Evolutionary conservation across 2,888 invertebrate genomes (phyloP), one percentile per base, ranked within the genome.

Genomic region (Laspeyria flexula): DNA sequence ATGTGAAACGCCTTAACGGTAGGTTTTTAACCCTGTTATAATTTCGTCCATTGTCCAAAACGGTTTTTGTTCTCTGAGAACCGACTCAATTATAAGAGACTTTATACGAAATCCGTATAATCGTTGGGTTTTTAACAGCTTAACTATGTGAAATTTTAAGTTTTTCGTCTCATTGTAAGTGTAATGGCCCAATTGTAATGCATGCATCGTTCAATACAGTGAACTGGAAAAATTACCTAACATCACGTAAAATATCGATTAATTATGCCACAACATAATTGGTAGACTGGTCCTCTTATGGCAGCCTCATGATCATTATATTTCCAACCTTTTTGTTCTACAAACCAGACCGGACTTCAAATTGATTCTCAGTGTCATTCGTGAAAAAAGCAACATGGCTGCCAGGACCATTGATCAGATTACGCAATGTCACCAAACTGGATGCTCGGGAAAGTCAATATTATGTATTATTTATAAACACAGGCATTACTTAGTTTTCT

Each of bases 1-100:
- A 92, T 90, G 92, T 90, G 92, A 91, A 92, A 85, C 77, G 81
- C 70, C 70, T 71, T 81, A 85, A 83, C 83, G 81, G 82, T 75
- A 76, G 75, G 78, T 85, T 81, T 86, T 85, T 65, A 74, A 85
- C 85, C 78, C 85, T 85, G 87, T 87, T 90, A 90, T 88, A 90
- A 88, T 91, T 90, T 88, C 73, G 86, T 84, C 86, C 79, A 91
- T 92, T 92, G 91, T 92, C 91, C 90, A 81, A 86, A 84, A 81
- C 69, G 75, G 78, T 80, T 87, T 21, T 89, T 83, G 86, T 90
- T 89, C 88, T 90, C 86, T 91, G 92, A 80, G 92, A 92, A 92
- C 91, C 81, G 81, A 80, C 85, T 88, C 90, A 91, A 92, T 92
- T 92, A 91, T 86, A 64, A 40, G 43, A 57, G 74, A 73, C 73